Evolutionary conservation across 2,113 vertebrate species (phyloP).

Genomic region (Garra rufa): DNA sequence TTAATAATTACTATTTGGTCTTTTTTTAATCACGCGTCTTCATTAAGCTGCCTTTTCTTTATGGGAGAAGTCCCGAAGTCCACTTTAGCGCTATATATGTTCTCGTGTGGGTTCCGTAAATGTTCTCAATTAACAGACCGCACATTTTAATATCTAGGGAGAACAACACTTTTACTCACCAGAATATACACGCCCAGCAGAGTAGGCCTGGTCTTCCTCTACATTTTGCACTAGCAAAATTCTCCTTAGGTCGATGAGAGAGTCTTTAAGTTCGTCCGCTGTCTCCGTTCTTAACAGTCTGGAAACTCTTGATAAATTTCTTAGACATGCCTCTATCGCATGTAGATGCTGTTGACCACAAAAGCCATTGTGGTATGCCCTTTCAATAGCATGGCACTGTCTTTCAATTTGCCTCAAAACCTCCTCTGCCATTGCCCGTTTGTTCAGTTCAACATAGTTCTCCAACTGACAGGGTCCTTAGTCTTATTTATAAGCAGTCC

Average conservation of each 20-base stretch:
- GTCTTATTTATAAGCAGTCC: no score
- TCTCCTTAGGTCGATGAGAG: not conserved
- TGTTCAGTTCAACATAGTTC: not conserved
- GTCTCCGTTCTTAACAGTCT: constrained; percentile 1
- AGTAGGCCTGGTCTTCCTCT: not conserved
- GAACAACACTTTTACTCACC: not conserved
- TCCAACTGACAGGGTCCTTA: no score
- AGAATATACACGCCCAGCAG: not conserved
- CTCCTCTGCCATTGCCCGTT: not conserved
- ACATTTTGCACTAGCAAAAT: constrained; percentile 4
- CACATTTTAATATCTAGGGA: not conserved
- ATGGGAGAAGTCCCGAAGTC: no score
- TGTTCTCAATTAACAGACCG: not conserved
- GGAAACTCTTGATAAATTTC: not conserved
- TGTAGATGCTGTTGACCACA: not conserved
- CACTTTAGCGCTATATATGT: no score
- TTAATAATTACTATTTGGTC: no score
- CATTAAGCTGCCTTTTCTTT: no score
- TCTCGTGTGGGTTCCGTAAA: no score
- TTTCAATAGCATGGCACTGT: not conserved
- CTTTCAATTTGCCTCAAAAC: not conserved
- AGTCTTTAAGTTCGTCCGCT: not conserved
- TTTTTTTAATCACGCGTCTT: no score
- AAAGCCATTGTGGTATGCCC: not conserved
- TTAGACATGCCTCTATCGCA: not conserved